phyloP scores from a whole-genome alignment of 2,888 invertebrate genomes.

The Cheilosia scutellata region DNA sequence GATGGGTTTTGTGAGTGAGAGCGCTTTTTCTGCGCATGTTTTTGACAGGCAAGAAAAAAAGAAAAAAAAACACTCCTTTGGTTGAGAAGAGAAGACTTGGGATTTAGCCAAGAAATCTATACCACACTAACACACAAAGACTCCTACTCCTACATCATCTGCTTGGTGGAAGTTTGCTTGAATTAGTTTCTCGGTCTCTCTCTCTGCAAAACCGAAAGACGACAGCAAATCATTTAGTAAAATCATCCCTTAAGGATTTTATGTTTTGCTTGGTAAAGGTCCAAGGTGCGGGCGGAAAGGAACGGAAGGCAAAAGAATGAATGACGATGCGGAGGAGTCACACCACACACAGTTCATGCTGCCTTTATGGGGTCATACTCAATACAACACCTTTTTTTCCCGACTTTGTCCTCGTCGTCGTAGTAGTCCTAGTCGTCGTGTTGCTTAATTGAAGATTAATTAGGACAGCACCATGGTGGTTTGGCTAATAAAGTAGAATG shows the following conservation, averaged over 20 bases:
- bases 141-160: slow-evolving; percentile 3
- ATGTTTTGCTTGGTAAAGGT: slow-evolving; percentile 6
- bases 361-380: slow-evolving; percentile 46
- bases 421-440: slow-evolving; percentile 34
- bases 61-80: not conserved
- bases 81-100: slow-evolving; percentile 23
- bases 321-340: not conserved
- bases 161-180: slow-evolving; percentile 26
- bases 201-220: slow-evolving; percentile 18
- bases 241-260: slow-evolving; percentile 65
- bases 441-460: slow-evolving; percentile 80
- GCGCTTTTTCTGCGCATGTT: slow-evolving; percentile 42
- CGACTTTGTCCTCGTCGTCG: slow-evolving; percentile 33
- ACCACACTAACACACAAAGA: slow-evolving; percentile 7
- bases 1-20: slow-evolving; percentile 3
- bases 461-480: slow-evolving; percentile 76
- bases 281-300: not conserved
- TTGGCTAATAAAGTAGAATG: slow-evolving; percentile 69
- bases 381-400: slow-evolving; percentile 52
- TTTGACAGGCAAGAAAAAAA: not conserved
- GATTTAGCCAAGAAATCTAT: slow-evolving; percentile 33
- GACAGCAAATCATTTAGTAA: slow-evolving; percentile 54
- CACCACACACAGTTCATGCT: slow-evolving; percentile 28
- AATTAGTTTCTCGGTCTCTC: slow-evolving; percentile 17
- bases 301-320: not conserved